Evolutionary conservation across 2,797 vertebrate genomes (phyloP).

Genomic region (Spea hammondii): DNA sequence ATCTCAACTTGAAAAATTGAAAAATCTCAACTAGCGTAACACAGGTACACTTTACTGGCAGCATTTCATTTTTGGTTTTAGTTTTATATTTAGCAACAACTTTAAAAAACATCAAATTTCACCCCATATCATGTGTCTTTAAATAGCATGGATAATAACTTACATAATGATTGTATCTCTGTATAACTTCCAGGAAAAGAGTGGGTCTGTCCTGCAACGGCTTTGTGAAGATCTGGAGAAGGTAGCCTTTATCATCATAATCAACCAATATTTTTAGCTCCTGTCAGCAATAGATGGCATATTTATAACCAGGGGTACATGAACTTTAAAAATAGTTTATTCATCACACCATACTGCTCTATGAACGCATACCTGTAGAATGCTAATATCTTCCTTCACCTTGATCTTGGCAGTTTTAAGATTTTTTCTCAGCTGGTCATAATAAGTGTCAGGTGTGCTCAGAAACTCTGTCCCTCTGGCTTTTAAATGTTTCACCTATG

Average conservation of each 20-base stretch:
- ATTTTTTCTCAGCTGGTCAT: conserved; percentile 67
- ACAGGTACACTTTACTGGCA: too few relatives aligned
- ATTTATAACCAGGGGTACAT: background rate
- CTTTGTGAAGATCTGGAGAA: conserved; percentile 83
- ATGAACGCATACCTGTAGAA: conserved; percentile 68
- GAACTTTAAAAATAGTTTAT: background rate
- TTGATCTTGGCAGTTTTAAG: conserved; percentile 77
- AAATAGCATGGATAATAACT: conserved; percentile 54
- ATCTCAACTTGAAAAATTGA: too few relatives aligned
- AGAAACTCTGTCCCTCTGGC: conserved; percentile 79
- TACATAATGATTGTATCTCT: conserved; percentile 77
- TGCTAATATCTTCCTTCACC: conserved; percentile 77
- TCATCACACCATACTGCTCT: background rate
- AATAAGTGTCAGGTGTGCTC: conserved; percentile 72
- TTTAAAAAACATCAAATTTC: too few relatives aligned
- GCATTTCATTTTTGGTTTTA: too few relatives aligned
- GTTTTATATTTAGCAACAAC: too few relatives aligned
- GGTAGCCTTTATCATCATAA: conserved; percentile 81
- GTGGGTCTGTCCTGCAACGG: conserved; percentile 80
- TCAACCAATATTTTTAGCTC: conserved; percentile 80
- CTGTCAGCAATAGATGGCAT: conserved; percentile 54
- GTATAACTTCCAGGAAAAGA: conserved; percentile 81
- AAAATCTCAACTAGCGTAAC: too few relatives aligned
- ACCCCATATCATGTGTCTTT: too few relatives aligned
- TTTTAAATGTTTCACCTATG: conserved; percentile 74